Percentiles rank a stretch among this genome's conserved stretches.
Evolutionary conservation across 1,140 invertebrate genomes (phyloP).

Genomic region (Hestina assimilis): DNA sequence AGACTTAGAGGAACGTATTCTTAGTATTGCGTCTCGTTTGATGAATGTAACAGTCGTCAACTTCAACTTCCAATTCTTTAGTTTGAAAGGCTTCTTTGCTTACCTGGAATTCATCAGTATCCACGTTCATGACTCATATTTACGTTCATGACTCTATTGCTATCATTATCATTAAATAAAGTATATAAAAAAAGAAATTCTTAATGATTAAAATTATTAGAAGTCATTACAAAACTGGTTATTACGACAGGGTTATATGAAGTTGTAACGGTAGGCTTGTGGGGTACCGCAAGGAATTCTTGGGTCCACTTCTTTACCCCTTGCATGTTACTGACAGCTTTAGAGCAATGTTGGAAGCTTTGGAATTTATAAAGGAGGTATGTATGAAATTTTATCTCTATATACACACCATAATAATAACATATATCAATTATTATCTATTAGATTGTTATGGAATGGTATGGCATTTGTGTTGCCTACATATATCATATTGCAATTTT

Average conservation of each 20-base stretch:
- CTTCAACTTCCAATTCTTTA: no score
- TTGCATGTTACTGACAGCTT: conserved; percentile 33
- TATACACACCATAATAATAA: conserved; percentile 28
- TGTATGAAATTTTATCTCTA: conserved; percentile 48
- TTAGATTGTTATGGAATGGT: no score
- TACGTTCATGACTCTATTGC: conserved; percentile 13
- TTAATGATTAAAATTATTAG: conserved; percentile 13
- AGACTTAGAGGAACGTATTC: no score
- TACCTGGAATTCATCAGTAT: neutral
- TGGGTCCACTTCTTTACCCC: conserved; percentile 40
- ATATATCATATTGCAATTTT: no score
- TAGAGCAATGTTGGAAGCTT: conserved; percentile 29
- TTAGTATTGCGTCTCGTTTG: no score
- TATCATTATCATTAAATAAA: neutral
- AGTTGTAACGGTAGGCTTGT: conserved; percentile 31
- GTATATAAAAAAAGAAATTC: neutral
- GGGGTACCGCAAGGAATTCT: conserved; percentile 47
- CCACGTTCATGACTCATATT: conserved; percentile 2
- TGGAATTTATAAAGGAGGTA: conserved; percentile 43
- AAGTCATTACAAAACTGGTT: conserved; percentile 6
- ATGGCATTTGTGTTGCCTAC: no score
- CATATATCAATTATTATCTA: no score
- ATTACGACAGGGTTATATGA: conserved; percentile 17
- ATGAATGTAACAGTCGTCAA: no score
- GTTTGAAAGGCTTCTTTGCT: no score